These are phyloP conservation scores for Hyles euphorbiae DNA, from an alignment of 1,140 invertebrate genomes.

Conservation along the genomic window DNA sequence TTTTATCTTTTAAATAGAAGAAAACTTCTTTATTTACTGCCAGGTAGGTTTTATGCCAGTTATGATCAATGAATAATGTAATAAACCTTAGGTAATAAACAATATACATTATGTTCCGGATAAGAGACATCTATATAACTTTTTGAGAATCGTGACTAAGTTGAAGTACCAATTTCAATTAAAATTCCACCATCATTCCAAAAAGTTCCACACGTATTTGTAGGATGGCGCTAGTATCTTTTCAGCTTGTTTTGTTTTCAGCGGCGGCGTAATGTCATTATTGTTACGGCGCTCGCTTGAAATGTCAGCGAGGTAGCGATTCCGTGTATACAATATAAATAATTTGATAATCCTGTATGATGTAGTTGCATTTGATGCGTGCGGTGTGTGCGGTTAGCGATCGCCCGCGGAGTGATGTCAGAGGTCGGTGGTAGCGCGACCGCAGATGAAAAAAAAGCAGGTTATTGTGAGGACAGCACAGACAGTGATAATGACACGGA, in stretches of 20 bases:
- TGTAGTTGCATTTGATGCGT: slow-evolving; percentile 60
- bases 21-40: too few species aligned
- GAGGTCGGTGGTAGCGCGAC: slow-evolving; percentile 38
- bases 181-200: neutral
- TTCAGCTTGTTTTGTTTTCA: slow-evolving; percentile 66
- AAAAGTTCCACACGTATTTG: slow-evolving; percentile 3
- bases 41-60: too few species aligned
- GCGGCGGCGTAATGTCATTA: slow-evolving; percentile 48
- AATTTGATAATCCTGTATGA: slow-evolving; percentile 62
- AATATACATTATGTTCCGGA: neutral
- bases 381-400: slow-evolving; percentile 42
- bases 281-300: slow-evolving; percentile 63
- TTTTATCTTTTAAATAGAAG: slow-evolving; percentile 13
- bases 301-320: slow-evolving; percentile 63
- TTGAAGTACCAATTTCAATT: neutral
- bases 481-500: slow-evolving; percentile 68
- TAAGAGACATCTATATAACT: slow-evolving; percentile 19
- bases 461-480: slow-evolving; percentile 56
- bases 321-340: slow-evolving; percentile 48
- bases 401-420: slow-evolving; percentile 61
- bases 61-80: too few species aligned
- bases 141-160: too few species aligned
- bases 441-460: slow-evolving; percentile 40
- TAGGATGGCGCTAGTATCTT: slow-evolving; percentile 29
- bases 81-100: too few species aligned